These are phyloP conservation scores for Crenuchus spilurus DNA, from an alignment of 2,797 vertebrate genomes.

Conservation along the genomic window DNA sequence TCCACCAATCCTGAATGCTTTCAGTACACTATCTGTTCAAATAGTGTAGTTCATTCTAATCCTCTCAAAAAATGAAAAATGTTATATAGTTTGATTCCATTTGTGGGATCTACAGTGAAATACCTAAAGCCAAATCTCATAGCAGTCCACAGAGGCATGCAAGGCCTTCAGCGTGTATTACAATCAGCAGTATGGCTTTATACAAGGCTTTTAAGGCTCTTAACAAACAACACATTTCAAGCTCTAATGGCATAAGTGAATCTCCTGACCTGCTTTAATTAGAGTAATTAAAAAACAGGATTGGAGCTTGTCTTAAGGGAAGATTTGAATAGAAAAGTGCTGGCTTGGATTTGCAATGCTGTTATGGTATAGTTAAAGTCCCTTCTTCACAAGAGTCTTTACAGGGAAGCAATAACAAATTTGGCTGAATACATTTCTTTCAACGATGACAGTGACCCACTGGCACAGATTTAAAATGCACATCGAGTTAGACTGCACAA, in stretches of 20 bases:
- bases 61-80: neutral
- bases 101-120: neutral
- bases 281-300: constrained; percentile 8
- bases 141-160: neutral
- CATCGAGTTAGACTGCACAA: constrained; percentile 11
- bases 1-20: neutral
- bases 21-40: neutral
- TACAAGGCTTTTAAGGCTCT: neutral
- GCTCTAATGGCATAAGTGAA: neutral
- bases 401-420: constrained; percentile 7
- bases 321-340: constrained; percentile 3
- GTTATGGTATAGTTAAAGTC: neutral
- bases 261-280: constrained; percentile 2
- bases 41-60: neutral
- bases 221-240: constrained; percentile 2
- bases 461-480: constrained; percentile 43
- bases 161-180: neutral
- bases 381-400: neutral
- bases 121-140: neutral
- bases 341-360: neutral
- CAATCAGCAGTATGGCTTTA: neutral
- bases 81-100: constrained; percentile 6
- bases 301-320: constrained; percentile 7
- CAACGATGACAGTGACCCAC: constrained; percentile 30
- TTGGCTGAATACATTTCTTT: constrained; percentile 19